Percentiles rank a stretch among this genome's conserved stretches.
Conservation (phyloP, 2,888 invertebrate species). For the Eurois occulta region DNA sequence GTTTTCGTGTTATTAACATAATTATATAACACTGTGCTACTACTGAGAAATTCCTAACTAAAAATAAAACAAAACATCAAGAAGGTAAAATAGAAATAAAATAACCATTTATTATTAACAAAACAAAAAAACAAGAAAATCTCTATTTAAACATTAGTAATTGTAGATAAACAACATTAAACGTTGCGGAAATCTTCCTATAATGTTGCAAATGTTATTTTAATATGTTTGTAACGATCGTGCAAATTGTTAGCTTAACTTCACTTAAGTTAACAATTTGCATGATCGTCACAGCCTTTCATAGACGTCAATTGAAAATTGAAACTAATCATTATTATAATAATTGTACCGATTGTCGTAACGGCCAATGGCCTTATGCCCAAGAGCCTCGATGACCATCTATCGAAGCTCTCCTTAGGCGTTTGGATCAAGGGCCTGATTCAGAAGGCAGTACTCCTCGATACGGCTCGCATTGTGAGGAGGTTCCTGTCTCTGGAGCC, state of each 20-base stretch:
- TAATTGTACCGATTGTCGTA: too few species aligned
- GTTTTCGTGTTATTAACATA: too few species aligned
- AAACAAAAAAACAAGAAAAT: not conserved
- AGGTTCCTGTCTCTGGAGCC: too few species aligned
- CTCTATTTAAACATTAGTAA: slow-evolving; percentile 19
- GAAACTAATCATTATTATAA: too few species aligned
- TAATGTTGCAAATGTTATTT: slow-evolving; percentile 37
- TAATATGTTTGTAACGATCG: slow-evolving; percentile 51
- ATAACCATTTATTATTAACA: not conserved
- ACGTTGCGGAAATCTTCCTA: slow-evolving; percentile 10
- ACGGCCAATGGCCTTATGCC: too few species aligned
- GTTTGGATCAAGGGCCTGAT: too few species aligned
- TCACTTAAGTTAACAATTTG: slow-evolving; percentile 19
- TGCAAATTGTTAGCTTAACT: too few species aligned
- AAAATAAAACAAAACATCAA: not conserved
- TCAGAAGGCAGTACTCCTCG: too few species aligned
- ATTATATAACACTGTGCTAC: not conserved
- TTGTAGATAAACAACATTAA: slow-evolving; percentile 13
- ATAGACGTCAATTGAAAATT: not conserved
- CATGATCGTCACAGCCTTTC: not conserved
- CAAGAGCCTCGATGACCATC: too few species aligned
- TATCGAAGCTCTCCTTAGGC: too few species aligned
- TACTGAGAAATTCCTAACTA: not conserved
- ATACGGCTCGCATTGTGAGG: too few species aligned
- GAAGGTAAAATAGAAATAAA: not conserved